A percentile compares a stretch with the other conserved stretches of the same genome.
These are phyloP conservation scores for Melikaiella ostensackeni DNA, from an alignment of 2,888 invertebrate species.

Conservation along the genomic window DNA sequence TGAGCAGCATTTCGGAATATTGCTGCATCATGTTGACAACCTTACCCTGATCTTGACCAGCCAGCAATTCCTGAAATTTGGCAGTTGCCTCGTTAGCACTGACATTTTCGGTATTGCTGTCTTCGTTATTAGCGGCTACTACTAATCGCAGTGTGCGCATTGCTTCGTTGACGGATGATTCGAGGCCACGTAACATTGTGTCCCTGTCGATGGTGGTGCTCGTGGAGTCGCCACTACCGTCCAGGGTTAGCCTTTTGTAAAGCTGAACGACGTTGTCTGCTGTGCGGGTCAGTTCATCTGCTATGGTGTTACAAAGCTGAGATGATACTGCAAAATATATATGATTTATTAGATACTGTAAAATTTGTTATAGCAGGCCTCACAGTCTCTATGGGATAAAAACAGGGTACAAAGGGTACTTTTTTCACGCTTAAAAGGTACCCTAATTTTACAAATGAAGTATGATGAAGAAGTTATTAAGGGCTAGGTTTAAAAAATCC, in stretches of 20 bases:
- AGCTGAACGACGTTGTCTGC: constrained; percentile 86
- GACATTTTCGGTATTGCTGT: constrained; percentile 53
- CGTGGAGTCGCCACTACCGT: constrained; percentile 75
- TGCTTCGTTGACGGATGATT: constrained; percentile 76
- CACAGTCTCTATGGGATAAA: no score
- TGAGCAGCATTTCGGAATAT: constrained; percentile 81
- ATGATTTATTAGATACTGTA: neutral
- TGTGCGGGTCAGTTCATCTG: constrained; percentile 82
- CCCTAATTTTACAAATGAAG: no score
- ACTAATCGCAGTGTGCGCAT: constrained; percentile 75
- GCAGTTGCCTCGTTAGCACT: constrained; percentile 78
- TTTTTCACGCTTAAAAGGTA: no score
- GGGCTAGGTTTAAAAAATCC: no score
- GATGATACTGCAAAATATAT: constrained; percentile 79
- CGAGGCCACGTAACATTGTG: constrained; percentile 77
- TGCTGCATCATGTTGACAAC: constrained; percentile 82
- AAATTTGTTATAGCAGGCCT: constrained; percentile 1
- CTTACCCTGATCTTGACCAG: constrained; percentile 77
- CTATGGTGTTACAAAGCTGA: constrained; percentile 82
- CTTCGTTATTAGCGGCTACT: constrained; percentile 64
- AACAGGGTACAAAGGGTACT: no score
- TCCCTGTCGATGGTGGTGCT: constrained; percentile 72
- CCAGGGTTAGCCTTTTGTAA: constrained; percentile 82
- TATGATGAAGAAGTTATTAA: no score
- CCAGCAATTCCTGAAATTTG: constrained; percentile 78